Base-by-base conservation (phyloP, 2,797 vertebrate genomes). In the Falco naumanni region DNA sequence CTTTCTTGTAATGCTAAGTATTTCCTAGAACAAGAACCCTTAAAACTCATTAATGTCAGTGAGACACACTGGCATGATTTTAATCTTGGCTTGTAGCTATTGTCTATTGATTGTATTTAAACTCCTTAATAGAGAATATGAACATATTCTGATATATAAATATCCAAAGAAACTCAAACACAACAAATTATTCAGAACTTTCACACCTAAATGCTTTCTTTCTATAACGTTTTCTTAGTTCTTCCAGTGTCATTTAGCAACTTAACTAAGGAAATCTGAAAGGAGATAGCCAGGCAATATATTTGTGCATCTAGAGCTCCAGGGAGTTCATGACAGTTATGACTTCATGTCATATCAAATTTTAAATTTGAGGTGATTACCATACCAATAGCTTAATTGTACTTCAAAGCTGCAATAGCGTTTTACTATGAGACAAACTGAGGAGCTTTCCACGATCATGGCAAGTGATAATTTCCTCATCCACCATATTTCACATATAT, bases 1-100 rank as follows among this genome's bases (percentile, higher is more conserved):
- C 43, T 77, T 90, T 48, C 91, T 80, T 72, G 91, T 72, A 92
- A 90, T 80, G 54, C 56, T 90, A 90, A 90, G 78, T 65, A 86
- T 48, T 89, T 84, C 80, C 90, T 74, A 59, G 72, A 91, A 93
- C 45, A 87, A 68, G 20, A 41, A 65, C 57, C 66, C 57, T 85
- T 89, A 89, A 94, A 91, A 76, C 43, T 47, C 56, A 31, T 71
- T 70, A 69, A 47, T 41, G 65, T 65, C 77, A 66, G 45, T 70
- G 70, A 90, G 84, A 71, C 47, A 81, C 41, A 59, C 53, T 60
- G 68, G 56, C 20, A 61, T 80, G 70, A 72, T 89, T 91, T 85
- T 91, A 61, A 91, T 74, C 53, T 74, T 90, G 59, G 39, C 43
- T 83, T 77, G 76, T 77, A 84, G 41, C 34, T 65, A 57, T 65